Evolutionary conservation across 2,888 invertebrate species (phyloP).

Genomic region (Drosophila flavopinicola): DNA sequence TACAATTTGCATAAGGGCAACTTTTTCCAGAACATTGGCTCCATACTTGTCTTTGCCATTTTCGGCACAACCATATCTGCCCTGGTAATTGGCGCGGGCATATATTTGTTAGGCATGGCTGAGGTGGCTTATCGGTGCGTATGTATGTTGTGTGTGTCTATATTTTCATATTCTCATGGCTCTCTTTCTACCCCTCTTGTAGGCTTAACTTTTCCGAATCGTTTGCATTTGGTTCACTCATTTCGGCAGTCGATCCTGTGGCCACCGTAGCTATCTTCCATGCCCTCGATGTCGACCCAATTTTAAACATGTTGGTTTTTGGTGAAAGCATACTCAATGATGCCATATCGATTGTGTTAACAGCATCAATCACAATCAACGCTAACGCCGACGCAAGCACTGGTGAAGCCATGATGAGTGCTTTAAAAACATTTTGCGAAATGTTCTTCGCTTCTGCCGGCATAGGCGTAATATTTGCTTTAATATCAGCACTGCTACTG

Average conservation of each 20-base stretch:
- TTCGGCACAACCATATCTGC: slow-evolving; percentile 99
- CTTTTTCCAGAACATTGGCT: slow-evolving; percentile 99
- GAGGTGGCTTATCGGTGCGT: slow-evolving; percentile 92
- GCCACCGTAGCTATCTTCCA: slow-evolving; percentile 99
- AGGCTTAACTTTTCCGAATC: slow-evolving; percentile 97
- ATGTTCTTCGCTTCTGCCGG: slow-evolving; percentile 99
- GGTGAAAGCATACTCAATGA: slow-evolving; percentile 94
- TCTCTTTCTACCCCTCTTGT: slow-evolving; percentile 84
- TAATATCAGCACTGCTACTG: slow-evolving; percentile 95
- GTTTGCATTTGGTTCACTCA: slow-evolving; percentile 97
- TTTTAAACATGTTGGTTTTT: slow-evolving; percentile 99
- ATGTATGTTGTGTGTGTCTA: not conserved
- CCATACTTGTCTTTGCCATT: slow-evolving; percentile 98
- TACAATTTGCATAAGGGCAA: slow-evolving; percentile 99
- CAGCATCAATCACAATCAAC: slow-evolving; percentile 92
- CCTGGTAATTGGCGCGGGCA: slow-evolving; percentile 97
- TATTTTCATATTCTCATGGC: slow-evolving; percentile 85
- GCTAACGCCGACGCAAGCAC: slow-evolving; percentile 88
- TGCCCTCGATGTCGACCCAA: slow-evolving; percentile 97
- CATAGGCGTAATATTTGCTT: slow-evolving; percentile 97
- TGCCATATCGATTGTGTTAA: slow-evolving; percentile 98
- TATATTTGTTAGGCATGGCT: slow-evolving; percentile 96
- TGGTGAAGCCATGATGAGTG: slow-evolving; percentile 93
- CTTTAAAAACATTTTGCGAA: slow-evolving; percentile 94
- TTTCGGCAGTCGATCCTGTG: slow-evolving; percentile 99